phyloP scores from a whole-genome alignment of 2,888 invertebrate genomes.

The Strigamia crassipes region DNA sequence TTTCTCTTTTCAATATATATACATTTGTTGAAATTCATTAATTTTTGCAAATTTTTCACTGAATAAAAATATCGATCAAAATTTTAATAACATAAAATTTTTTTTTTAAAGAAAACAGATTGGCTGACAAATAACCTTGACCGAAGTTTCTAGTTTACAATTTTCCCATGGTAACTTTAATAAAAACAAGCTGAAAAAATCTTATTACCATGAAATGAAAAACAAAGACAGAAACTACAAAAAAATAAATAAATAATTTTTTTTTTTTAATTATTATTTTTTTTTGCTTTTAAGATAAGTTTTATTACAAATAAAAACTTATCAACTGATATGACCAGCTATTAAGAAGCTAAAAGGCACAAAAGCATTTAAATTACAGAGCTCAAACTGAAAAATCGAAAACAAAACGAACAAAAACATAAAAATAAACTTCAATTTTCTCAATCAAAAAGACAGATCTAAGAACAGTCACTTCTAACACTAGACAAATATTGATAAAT shows the following conservation, averaged over 20 bases:
- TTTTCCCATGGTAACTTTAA: constrained; percentile 30
- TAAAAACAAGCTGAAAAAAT: not conserved
- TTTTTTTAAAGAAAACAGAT: not conserved
- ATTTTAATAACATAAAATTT: not conserved
- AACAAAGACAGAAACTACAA: not conserved
- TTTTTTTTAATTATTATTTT: no score
- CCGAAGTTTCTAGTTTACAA: constrained; percentile 22
- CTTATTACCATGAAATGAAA: not conserved
- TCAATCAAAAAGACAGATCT: not conserved
- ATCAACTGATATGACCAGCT: not conserved
- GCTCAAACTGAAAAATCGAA: not conserved
- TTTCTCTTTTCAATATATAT: not conserved
- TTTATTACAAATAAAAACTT: not conserved
- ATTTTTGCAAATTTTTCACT: not conserved
- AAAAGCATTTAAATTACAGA: not conserved
- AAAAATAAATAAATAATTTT: not conserved
- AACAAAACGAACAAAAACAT: no score
- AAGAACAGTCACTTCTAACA: not conserved
- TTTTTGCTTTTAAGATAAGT: no score
- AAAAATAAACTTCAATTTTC: not conserved
- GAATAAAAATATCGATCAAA: constrained; percentile 8
- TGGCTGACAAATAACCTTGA: constrained; percentile 15
- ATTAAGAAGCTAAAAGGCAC: constrained; percentile 6
- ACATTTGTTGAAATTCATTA: not conserved
- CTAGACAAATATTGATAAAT: not conserved